Percentiles rank a stretch among this genome's conserved stretches.
Conservation (phyloP, 2,888 invertebrate species). For the Nesidiocoris tenuis region DNA sequence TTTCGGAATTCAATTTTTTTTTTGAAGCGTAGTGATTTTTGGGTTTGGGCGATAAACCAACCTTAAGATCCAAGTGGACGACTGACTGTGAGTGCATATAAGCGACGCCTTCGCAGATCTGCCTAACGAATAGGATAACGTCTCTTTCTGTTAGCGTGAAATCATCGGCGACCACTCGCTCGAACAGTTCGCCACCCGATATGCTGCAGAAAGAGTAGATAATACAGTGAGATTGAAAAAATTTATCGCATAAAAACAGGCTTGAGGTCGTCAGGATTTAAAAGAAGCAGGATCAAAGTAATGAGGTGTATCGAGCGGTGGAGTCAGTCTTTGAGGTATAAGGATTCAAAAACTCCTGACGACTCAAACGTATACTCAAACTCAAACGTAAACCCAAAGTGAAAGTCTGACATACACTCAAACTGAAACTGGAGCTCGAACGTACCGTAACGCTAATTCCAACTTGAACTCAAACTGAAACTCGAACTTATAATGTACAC, state of each 20-base stretch:
- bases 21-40: neutral
- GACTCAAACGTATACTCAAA: too few species aligned
- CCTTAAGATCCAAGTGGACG: slow-evolving; percentile 88
- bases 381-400: too few species aligned
- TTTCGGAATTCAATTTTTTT: neutral
- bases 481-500: too few species aligned
- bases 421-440: too few species aligned
- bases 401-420: too few species aligned
- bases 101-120: slow-evolving; percentile 86
- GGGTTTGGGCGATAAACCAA: slow-evolving; percentile 51
- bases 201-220: slow-evolving; percentile 68
- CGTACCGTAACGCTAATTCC: too few species aligned
- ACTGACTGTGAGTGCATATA: slow-evolving; percentile 84
- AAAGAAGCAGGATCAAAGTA: neutral
- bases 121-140: slow-evolving; percentile 80
- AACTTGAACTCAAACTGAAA: too few species aligned
- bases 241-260: neutral
- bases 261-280: neutral
- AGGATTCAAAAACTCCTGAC: too few species aligned
- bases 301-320: too few species aligned
- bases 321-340: too few species aligned
- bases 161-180: slow-evolving; percentile 88
- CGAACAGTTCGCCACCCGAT: slow-evolving; percentile 90
- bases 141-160: slow-evolving; percentile 87
- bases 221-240: too few species aligned